Evolutionary conservation across 1,140 invertebrate genomes (phyloP).

Genomic region (Rhyzopertha dominica): DNA sequence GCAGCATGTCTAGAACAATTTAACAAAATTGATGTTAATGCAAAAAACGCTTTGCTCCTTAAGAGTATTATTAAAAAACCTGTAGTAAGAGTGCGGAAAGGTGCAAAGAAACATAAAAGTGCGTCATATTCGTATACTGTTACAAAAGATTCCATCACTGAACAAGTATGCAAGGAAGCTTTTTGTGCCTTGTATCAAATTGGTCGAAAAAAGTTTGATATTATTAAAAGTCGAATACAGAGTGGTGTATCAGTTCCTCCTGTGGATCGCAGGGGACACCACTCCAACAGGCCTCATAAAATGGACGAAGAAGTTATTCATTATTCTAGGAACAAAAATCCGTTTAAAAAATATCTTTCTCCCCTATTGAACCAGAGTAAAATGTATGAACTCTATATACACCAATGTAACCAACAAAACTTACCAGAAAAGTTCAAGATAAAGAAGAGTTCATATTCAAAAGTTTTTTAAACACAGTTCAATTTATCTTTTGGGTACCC

Average conservation of each 20-base stretch:
- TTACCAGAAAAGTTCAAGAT: slow-evolving; percentile 10
- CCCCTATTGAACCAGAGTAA: slow-evolving; percentile 7
- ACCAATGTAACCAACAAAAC: slow-evolving; percentile 16
- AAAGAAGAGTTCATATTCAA: slow-evolving; percentile 17
- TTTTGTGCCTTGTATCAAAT: slow-evolving; percentile 16
- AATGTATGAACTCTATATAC: slow-evolving; percentile 19
- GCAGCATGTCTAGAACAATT: slow-evolving; percentile 6
- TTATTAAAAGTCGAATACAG: slow-evolving; percentile 13
- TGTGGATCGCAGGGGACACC: slow-evolving; percentile 10
- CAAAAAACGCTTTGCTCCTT: slow-evolving; percentile 22
- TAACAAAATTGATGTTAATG: slow-evolving; percentile 19
- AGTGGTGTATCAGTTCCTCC: too few relatives aligned
- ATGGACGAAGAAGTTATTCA: slow-evolving; percentile 13
- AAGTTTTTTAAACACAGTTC: slow-evolving; percentile 26
- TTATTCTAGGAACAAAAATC: slow-evolving; percentile 14
- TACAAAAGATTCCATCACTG: not conserved
- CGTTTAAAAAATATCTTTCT: slow-evolving; percentile 12
- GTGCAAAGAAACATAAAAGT: slow-evolving; percentile 13
- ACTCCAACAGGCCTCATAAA: slow-evolving; percentile 13
- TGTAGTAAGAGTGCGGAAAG: slow-evolving; percentile 13
- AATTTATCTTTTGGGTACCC: slow-evolving; percentile 31
- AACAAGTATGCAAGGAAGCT: slow-evolving; percentile 17
- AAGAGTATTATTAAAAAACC: slow-evolving; percentile 8
- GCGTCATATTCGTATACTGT: slow-evolving; percentile 14
- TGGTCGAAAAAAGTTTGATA: slow-evolving; percentile 16